Evolutionary conservation across 2,888 invertebrate species (phyloP).

Genomic region (Limnephilus rhombicus): DNA sequence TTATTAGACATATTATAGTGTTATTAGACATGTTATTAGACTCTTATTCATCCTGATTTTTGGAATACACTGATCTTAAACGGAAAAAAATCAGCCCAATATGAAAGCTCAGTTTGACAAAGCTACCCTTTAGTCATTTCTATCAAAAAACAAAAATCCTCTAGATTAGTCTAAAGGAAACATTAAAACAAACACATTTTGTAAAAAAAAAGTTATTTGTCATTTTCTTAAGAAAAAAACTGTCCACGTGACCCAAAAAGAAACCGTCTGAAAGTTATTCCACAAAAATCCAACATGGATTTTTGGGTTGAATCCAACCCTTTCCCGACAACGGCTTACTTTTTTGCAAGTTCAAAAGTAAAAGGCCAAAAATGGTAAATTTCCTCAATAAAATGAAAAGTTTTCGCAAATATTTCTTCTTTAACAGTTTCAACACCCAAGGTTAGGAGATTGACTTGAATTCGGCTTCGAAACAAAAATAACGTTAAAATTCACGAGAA

Average conservation of each 20-base stretch:
- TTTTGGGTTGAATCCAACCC: background rate
- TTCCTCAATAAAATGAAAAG: background rate
- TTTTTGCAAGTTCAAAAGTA: background rate
- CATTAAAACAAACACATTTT: too few relatives aligned
- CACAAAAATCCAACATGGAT: background rate
- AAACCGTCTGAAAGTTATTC: background rate
- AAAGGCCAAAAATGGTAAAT: background rate
- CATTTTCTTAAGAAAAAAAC: background rate
- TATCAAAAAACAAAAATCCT: too few relatives aligned
- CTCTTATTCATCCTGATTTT: too few relatives aligned
- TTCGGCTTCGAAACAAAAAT: background rate
- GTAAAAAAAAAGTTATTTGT: too few relatives aligned
- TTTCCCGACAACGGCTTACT: background rate
- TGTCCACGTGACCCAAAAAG: background rate
- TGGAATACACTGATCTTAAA: too few relatives aligned
- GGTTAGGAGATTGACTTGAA: background rate
- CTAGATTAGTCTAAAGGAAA: too few relatives aligned
- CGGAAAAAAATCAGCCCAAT: too few relatives aligned
- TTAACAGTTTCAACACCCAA: background rate
- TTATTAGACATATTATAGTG: too few relatives aligned
- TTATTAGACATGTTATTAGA: too few relatives aligned
- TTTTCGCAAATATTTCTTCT: background rate
- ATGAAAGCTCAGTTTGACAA: too few relatives aligned
- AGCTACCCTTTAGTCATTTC: too few relatives aligned
- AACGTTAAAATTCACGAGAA: background rate